A percentile compares a stretch with the other conserved stretches of the same genome.
Conservation (phyloP, 2,797 vertebrate genomes). For the Geotrypetes seraphini region DNA sequence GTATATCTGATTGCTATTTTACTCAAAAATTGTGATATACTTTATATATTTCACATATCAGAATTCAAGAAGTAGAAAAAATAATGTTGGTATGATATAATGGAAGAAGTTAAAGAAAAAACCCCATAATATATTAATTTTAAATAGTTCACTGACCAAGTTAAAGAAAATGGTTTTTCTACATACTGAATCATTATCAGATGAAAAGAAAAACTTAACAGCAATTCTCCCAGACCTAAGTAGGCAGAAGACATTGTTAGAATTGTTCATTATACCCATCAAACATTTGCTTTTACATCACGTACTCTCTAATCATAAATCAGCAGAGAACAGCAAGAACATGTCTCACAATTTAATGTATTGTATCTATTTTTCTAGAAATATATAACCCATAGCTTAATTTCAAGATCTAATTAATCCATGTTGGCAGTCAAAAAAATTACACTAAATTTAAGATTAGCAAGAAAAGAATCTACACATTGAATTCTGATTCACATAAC, state of each 20-base stretch:
- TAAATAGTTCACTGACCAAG: not conserved
- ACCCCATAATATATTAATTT: not conserved
- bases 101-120: no score
- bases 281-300: slow-evolving; percentile 1
- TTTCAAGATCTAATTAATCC: no score
- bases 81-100: slow-evolving; percentile 10
- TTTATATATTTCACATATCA: no score
- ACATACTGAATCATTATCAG: not conserved
- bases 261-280: not conserved
- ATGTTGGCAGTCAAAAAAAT: no score
- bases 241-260: not conserved
- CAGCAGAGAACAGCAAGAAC: not conserved
- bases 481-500: no score
- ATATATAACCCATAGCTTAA: no score
- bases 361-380: no score
- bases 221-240: not conserved
- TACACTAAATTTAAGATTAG: no score
- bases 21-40: no score
- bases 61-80: slow-evolving; percentile 1
- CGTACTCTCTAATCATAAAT: slow-evolving; percentile 1
- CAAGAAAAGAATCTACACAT: no score
- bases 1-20: no score
- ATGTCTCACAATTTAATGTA: not conserved
- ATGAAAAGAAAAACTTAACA: slow-evolving; percentile 4
- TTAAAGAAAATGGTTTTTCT: slow-evolving; percentile 4